These are phyloP conservation scores for Neostethus bicornis DNA, from an alignment of 2,797 vertebrate species.

Conservation along the genomic window DNA sequence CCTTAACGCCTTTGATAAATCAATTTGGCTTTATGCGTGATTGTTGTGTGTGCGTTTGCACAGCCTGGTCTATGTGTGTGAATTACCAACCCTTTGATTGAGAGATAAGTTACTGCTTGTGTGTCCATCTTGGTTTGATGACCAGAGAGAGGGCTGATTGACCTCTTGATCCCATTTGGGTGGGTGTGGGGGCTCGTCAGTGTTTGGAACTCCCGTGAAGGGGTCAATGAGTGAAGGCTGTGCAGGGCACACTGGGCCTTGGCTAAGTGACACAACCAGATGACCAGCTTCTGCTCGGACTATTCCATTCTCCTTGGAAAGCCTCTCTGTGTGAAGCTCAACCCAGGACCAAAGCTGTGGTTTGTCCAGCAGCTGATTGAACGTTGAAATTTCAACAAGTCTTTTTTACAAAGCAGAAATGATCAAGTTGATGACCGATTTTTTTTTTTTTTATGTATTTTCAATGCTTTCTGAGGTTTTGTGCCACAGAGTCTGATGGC, in stretches of 20 bases:
- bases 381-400: slow-evolving; percentile 80
- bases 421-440: too few species aligned
- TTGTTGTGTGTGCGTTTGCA: slow-evolving; percentile 23
- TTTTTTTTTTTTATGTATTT: too few species aligned
- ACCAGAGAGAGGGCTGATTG: slow-evolving; percentile 88
- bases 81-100: slow-evolving; percentile 71
- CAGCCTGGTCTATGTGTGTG: slow-evolving; percentile 29
- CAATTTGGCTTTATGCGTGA: slow-evolving; percentile 57
- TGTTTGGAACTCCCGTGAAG: slow-evolving; percentile 83
- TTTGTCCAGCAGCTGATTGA: slow-evolving; percentile 89
- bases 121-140: slow-evolving; percentile 88
- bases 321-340: slow-evolving; percentile 79
- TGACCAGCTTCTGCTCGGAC: slow-evolving; percentile 69
- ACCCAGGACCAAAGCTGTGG: slow-evolving; percentile 80
- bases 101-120: slow-evolving; percentile 82
- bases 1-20: slow-evolving; percentile 58
- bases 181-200: slow-evolving; percentile 72
- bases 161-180: slow-evolving; percentile 86
- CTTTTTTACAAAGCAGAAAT: too few species aligned
- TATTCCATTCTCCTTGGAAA: slow-evolving; percentile 64
- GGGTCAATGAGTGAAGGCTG: slow-evolving; percentile 94
- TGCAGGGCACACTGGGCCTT: slow-evolving; percentile 81
- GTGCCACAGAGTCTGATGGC: too few species aligned
- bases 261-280: slow-evolving; percentile 77
- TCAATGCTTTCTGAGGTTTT: too few species aligned